Evolutionary conservation across 2,888 invertebrate genomes (phyloP).

Genomic region (Euzophera pinguis): DNA sequence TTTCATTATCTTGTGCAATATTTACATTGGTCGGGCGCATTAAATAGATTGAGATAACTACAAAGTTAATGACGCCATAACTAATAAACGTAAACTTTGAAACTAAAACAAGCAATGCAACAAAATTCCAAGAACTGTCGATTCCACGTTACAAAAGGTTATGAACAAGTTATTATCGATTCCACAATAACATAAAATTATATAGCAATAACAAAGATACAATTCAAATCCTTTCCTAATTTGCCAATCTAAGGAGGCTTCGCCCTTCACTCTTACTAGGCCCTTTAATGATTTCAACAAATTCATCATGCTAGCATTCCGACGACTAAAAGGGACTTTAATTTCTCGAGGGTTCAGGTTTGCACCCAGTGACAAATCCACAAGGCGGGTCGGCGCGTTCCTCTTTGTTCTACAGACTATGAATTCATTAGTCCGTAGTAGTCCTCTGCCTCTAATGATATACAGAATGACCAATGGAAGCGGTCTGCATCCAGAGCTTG

Average conservation of each 20-base stretch:
- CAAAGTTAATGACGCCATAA: not conserved
- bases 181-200: not conserved
- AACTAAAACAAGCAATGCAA: too few relatives aligned
- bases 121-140: too few relatives aligned
- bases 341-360: conserved; percentile 15
- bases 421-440: too few relatives aligned
- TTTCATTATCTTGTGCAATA: too few relatives aligned
- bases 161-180: too few relatives aligned
- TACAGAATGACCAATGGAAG: too few relatives aligned
- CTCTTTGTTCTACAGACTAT: not conserved
- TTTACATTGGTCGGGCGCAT: too few relatives aligned
- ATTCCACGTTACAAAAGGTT: too few relatives aligned
- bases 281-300: conserved; percentile 16
- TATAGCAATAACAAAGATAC: not conserved
- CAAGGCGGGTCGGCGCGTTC: not conserved
- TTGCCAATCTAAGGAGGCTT: not conserved
- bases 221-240: conserved; percentile 7
- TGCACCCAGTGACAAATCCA: conserved; percentile 14
- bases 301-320: conserved; percentile 23
- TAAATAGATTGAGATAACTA: not conserved
- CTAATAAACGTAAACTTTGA: too few relatives aligned
- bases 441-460: too few relatives aligned
- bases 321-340: conserved; percentile 20
- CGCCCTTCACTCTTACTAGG: conserved; percentile 3
- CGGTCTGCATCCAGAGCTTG: too few relatives aligned